These are phyloP conservation scores for Candidula unifasciata DNA, from an alignment of 2,888 invertebrate genomes.

Conservation along the genomic window DNA sequence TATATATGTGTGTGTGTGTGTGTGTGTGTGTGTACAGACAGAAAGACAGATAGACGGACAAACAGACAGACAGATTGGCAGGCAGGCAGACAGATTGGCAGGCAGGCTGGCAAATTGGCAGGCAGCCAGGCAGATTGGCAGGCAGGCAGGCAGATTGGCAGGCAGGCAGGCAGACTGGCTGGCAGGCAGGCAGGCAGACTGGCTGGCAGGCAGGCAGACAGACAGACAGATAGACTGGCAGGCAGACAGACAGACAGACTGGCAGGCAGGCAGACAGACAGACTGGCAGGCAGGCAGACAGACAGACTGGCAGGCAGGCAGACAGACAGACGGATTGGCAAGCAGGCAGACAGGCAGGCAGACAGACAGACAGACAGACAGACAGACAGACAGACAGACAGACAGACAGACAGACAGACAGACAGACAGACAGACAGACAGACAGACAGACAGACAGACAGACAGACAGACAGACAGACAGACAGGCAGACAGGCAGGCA, in stretches of 20 bases:
- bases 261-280: neutral
- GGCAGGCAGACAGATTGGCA: neutral
- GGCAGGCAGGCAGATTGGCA: too few relatives aligned
- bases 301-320: too few relatives aligned
- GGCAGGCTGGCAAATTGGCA: neutral
- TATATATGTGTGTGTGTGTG: too few relatives aligned
- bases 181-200: too few relatives aligned
- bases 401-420: neutral
- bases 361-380: too few relatives aligned
- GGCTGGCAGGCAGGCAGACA: neutral
- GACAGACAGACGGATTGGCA: too few relatives aligned
- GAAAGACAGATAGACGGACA: neutral
- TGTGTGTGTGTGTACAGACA: too few relatives aligned
- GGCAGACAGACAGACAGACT: neutral
- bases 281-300: too few relatives aligned
- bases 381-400: neutral
- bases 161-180: too few relatives aligned
- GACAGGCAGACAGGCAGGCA: neutral
- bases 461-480: slow-evolving; percentile 6
- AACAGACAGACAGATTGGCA: neutral
- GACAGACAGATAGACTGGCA: slow-evolving; percentile 9
- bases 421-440: neutral
- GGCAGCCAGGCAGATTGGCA: too few relatives aligned
- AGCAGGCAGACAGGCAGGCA: too few relatives aligned
- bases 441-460: slow-evolving; percentile 2